These are phyloP conservation scores for Cherax destructor DNA, from an alignment of 1,140 invertebrate genomes.

Conservation along the genomic window DNA sequence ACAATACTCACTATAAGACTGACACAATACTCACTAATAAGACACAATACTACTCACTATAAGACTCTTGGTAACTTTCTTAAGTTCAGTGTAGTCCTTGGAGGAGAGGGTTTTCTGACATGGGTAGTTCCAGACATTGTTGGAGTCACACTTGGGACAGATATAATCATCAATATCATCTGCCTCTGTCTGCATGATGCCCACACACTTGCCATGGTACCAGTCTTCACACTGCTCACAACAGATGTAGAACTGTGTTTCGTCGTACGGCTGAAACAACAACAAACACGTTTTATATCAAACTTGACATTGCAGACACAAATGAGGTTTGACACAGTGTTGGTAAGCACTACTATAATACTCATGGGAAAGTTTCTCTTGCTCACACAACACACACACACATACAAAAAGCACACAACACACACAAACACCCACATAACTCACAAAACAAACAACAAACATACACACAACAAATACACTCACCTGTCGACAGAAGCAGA, in stretches of 20 bases:
- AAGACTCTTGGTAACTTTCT: constrained; percentile 91
- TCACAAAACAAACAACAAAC: too few species aligned
- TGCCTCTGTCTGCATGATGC: constrained; percentile 94
- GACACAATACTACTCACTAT: constrained; percentile 80
- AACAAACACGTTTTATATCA: neutral
- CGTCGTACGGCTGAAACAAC: constrained; percentile 92
- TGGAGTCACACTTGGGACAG: constrained; percentile 95
- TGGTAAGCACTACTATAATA: too few species aligned
- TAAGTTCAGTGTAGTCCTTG: constrained; percentile 89
- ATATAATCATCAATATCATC: constrained; percentile 97
- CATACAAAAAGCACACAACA: too few species aligned
- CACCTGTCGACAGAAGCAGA: constrained; percentile 89
- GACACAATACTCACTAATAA: neutral
- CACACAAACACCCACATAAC: too few species aligned
- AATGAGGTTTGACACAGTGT: too few species aligned
- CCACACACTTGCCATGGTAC: constrained; percentile 98
- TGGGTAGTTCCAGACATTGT: constrained; percentile 90
- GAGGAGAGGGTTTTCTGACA: constrained; percentile 90
- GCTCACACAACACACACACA: too few species aligned
- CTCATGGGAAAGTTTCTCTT: too few species aligned
- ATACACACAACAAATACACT: neutral
- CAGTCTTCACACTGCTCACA: constrained; percentile 99
- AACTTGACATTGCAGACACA: too few species aligned
- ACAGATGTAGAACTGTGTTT: constrained; percentile 97
- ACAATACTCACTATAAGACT: too few species aligned